Base-by-base conservation (phyloP, 37 sponge, comb jelly and placozoan genomes). In the Aplysina aerophoba region DNA sequence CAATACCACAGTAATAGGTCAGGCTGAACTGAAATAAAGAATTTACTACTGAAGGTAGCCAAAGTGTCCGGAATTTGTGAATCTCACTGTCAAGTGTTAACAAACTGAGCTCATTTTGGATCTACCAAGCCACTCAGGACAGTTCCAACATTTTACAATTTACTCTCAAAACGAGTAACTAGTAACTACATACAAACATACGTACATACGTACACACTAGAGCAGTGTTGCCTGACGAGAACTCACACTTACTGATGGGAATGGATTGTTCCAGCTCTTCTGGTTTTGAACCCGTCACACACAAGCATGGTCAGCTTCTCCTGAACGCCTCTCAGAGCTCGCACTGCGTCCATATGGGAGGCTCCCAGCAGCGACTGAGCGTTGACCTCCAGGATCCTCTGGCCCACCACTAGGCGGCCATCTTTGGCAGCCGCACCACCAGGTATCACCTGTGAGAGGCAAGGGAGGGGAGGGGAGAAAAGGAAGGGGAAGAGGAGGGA, bases 321-420 rank as follows among this genome's bases (percentile, higher is more conserved):
- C n/a, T 59, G 60, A 11, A 64, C 72, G 40, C 75, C 79, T 19
- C 85, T 88, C 59, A 97, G 77, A 6, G 93, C 85, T 17, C 81
- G 62, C 24, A 97, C 95, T 30, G 97, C 97, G 34, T 90, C 93
- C n/a, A 69, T 56, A 66, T 95, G 93, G 17, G 91, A 74, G 15
- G 89, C 88, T 3, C 97, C 97, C 21, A 95, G 79, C 65, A 97
- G 85, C 0, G 95, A 91, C 16, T 58, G 64, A 22, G 91, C 90
- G 82, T 95, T 97, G 33, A 97, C 95, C 75, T 93, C 95, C 78
- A 97, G 75, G 55, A 97, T 84, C 25, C 95, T 31, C 86, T 89
- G 87, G 4, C 97, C 97, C 21, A 91, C 81, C 36, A 78, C 75
- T 0, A 97, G 85, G 0, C 75, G 62, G 16, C 93, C 91, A 64